phyloP scores from a whole-genome alignment of 2,888 invertebrate species.

The Clunio marinus region DNA sequence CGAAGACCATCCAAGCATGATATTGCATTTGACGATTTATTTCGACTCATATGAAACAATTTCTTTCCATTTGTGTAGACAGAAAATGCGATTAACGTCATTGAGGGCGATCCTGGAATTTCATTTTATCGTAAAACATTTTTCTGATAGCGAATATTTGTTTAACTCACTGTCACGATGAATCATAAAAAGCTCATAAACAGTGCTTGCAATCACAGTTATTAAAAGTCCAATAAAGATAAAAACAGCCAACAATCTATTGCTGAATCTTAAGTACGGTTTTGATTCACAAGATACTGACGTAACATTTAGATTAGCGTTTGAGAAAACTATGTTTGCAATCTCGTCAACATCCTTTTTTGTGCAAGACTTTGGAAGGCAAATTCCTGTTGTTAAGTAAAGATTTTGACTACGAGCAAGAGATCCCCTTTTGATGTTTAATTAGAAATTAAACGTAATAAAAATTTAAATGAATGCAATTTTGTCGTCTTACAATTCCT shows the following conservation, averaged over 20 bases:
- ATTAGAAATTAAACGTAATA: too few species aligned
- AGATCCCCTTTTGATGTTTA: background rate
- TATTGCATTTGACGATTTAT: constrained; percentile 49
- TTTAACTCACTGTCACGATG: background rate
- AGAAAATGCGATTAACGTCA: constrained; percentile 48
- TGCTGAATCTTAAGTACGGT: background rate
- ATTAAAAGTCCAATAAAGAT: constrained; percentile 48
- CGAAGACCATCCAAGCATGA: constrained; percentile 52
- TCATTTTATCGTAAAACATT: background rate
- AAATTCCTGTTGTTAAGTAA: constrained; percentile 45
- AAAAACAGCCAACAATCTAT: constrained; percentile 43
- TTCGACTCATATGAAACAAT: constrained; percentile 47
- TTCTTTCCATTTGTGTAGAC: constrained; percentile 51
- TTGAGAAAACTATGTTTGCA: constrained; percentile 43
- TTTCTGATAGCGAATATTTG: constrained; percentile 1
- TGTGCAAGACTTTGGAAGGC: constrained; percentile 47
- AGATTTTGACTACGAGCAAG: background rate
- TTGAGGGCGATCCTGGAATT: constrained; percentile 44
- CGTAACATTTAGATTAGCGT: constrained; percentile 38
- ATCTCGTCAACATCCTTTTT: constrained; percentile 43
- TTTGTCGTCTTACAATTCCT: background rate
- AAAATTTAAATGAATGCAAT: too few species aligned
- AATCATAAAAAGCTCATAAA: constrained; percentile 41
- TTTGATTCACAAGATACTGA: background rate
- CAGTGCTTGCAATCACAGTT: constrained; percentile 42